Evolutionary conservation across 2,113 vertebrate species (phyloP), one percentile per base, ranked within the genome.

Genomic region (Lipophrys pholis): DNA sequence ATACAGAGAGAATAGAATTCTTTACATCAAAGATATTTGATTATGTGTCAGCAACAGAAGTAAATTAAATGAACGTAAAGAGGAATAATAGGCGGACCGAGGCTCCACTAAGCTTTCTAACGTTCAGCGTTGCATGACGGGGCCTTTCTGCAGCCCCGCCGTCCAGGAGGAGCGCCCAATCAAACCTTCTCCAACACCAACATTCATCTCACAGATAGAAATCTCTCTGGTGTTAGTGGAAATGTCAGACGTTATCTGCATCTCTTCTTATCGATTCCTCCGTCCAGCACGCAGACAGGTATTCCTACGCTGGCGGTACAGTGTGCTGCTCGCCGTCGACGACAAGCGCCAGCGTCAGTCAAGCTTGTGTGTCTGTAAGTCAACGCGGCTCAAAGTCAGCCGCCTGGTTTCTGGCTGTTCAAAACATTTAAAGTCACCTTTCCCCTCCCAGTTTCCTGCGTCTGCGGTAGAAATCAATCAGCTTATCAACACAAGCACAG

Each of bases 191-290:
- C 39, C 46, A 17, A 39, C 73, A 80, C 67, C 49, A 80, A 68
- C 69, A 69, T 79, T 86, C 78, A 60, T 86, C 78, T 87, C 17
- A 36, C 0, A 74, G 88, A 92, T 85, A 87, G 63, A 63, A 53
- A 87, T 89, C 82, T 69, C 53, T 69, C 63, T 30, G 21, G 21
- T 30, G 21, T 83, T 69, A 70, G 78, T 75, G 74, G 75, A 85
- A 80, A 88, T 83, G 77, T 79, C 78, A 77, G 67, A 71, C 36
- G 54, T 81, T 85, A 89, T 91, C 87, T 67, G 56, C 55, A 57
- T 85, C 67, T 63, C 51, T 77, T 80, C 82, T 80, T 83, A 90
- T 86, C 87, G 81, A 89, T 84, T 90, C 75, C 63, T 59, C 35
- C 11, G 54, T 48, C 67, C 67, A 64, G 48, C 15, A 61, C 69